These are phyloP conservation scores for Benthosema pterotum DNA, from an alignment of 2,797 vertebrate genomes.

Conservation along the genomic window DNA sequence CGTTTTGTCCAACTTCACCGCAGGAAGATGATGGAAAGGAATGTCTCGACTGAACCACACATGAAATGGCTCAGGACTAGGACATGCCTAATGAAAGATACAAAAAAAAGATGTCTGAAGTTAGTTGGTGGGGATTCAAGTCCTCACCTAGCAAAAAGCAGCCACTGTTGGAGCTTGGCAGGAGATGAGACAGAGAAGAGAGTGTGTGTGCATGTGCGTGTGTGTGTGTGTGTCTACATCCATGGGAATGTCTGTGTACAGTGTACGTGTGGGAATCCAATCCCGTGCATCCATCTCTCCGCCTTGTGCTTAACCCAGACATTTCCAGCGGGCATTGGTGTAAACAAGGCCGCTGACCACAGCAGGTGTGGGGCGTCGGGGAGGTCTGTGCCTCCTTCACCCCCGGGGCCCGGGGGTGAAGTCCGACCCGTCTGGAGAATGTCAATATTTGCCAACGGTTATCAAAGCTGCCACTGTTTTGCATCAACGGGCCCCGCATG, in stretches of 20 bases:
- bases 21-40: constrained; percentile 45
- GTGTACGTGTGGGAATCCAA: not conserved
- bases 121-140: constrained; percentile 41
- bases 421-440: constrained; percentile 57
- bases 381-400: constrained; percentile 57
- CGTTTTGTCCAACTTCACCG: constrained; percentile 27
- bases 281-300: constrained; percentile 39
- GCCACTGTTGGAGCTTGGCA: constrained; percentile 48
- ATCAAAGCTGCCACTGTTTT: constrained; percentile 73
- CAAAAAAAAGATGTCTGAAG: constrained; percentile 47
- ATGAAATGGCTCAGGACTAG: constrained; percentile 35
- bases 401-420: constrained; percentile 26
- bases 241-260: constrained; percentile 1
- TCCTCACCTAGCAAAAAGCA: constrained; percentile 54
- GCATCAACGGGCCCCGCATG: constrained; percentile 48
- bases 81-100: constrained; percentile 50
- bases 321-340: constrained; percentile 50
- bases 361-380: constrained; percentile 73
- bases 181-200: constrained; percentile 64
- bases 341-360: constrained; percentile 58
- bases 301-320: constrained; percentile 32
- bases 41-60: constrained; percentile 47
- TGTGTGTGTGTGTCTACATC: not conserved
- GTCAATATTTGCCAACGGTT: constrained; percentile 71
- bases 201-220: constrained; percentile 17